Evolutionary conservation across 2,888 invertebrate species (phyloP), one percentile per base, ranked within the genome.

Genomic region (Scaptomyza cyrtandrae): DNA sequence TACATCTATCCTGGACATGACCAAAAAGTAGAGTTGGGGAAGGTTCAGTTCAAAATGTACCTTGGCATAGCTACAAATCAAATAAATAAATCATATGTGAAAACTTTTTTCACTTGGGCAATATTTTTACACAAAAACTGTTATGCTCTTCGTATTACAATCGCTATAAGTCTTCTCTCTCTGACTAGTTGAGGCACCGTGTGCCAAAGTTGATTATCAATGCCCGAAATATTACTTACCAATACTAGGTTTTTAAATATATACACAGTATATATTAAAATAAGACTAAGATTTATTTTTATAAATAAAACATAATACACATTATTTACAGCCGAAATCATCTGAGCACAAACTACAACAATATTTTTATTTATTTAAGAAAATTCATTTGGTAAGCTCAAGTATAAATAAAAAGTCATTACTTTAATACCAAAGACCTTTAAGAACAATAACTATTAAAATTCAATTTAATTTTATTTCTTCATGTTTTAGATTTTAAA

Each of bases 71-170:
- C 71, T 69, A 75, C 77, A 79, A 80, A 79, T 79, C 79, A 80
- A 80, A 77, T 84, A 78, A 86, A 83, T 78, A 82, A 86, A 86
- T 83, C 86, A 84, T 84, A 81, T 78, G 65, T 71, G 71, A 75
- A 84, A 84, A 84, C 85, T 84, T 84, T 80, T 78, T 84, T 84
- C 86, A 84, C 85, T 86, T 86, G 71, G 78, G 78, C 77, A 75
- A 84, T 79, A 84, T 81, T 86, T 81, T 81, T 57, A 78, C 66
- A 83, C 71, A 70, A 75, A 80, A 83, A 71, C 78, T 73, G 58
- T 59, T 70, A 67, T 57, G 49, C 67, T 67, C 54, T 72, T 68
- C 65, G 69, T 55, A 78, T 81, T 81, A 86, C 69, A 71, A 71
- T 67, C 57, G 65, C 67, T 74, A 76, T 83, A 83, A 86, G 86